phyloP scores from a whole-genome alignment of 1,140 invertebrate genomes.

The Antheraea pernyi region DNA sequence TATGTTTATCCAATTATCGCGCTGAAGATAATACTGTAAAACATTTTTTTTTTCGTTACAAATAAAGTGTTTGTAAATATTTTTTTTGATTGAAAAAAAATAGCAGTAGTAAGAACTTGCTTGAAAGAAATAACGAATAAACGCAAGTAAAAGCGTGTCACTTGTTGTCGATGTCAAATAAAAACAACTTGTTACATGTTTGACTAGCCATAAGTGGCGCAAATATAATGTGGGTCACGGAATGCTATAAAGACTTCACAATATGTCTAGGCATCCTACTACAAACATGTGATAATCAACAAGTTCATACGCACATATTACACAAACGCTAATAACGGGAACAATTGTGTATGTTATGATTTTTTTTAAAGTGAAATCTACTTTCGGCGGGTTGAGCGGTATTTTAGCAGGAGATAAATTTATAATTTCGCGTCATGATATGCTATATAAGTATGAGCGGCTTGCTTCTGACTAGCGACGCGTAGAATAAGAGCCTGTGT shows the following conservation, averaged over 20 bases:
- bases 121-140: neutral
- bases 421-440: too few species aligned
- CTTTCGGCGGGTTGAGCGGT: too few species aligned
- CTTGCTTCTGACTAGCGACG: too few species aligned
- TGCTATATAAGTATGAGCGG: too few species aligned
- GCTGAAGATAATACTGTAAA: neutral
- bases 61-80: neutral
- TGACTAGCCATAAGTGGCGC: constrained; percentile 11
- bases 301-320: neutral
- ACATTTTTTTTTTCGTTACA: neutral
- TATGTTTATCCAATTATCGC: neutral
- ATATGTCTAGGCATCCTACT: neutral
- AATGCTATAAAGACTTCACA: constrained; percentile 7
- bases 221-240: constrained; percentile 17
- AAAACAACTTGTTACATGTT: constrained; percentile 8
- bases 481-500: too few species aligned
- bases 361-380: too few species aligned
- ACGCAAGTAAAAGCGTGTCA: neutral
- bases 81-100: neutral
- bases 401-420: too few species aligned
- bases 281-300: neutral
- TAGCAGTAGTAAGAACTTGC: neutral
- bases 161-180: constrained; percentile 1
- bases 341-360: neutral
- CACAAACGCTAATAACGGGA: neutral